A percentile compares a stretch with the other conserved stretches of the same genome.
Evolutionary conservation across 2,888 invertebrate genomes (phyloP).

Genomic region (Pachliopta kotzebuea): DNA sequence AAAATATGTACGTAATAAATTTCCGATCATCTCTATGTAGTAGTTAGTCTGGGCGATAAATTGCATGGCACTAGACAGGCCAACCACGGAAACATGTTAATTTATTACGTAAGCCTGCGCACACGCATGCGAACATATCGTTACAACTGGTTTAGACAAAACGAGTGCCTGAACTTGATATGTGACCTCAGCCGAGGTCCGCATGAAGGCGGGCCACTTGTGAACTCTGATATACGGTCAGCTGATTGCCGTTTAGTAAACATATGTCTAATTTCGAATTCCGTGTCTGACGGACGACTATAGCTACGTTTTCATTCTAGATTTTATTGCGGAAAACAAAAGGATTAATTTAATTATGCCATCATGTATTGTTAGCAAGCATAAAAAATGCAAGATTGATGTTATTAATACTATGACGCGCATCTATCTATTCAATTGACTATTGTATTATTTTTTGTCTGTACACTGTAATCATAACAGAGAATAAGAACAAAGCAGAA

Average conservation of each 20-base stretch:
- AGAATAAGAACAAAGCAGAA: too few species aligned
- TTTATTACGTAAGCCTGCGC: constrained; percentile 31
- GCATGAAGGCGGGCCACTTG: constrained; percentile 48
- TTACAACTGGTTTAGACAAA: constrained; percentile 51
- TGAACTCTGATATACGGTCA: constrained; percentile 45
- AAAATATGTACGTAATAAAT: not conserved
- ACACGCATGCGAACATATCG: constrained; percentile 42
- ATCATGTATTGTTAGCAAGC: not conserved
- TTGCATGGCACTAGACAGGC: not conserved
- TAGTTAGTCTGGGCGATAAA: not conserved
- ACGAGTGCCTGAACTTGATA: constrained; percentile 70
- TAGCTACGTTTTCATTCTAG: not conserved
- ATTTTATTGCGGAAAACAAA: not conserved
- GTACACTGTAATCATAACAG: too few species aligned
- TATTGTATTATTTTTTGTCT: not conserved
- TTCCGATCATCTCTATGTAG: not conserved
- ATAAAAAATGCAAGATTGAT: not conserved
- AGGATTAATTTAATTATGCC: not conserved
- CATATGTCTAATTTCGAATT: constrained; percentile 45
- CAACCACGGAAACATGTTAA: constrained; percentile 27
- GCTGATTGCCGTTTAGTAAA: constrained; percentile 42
- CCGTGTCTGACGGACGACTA: constrained; percentile 1
- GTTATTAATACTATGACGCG: not conserved
- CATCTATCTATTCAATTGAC: not conserved
- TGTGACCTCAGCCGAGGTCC: constrained; percentile 65